Conservation (phyloP, 1,140 invertebrate species). For the Drosophila serrata region DNA sequence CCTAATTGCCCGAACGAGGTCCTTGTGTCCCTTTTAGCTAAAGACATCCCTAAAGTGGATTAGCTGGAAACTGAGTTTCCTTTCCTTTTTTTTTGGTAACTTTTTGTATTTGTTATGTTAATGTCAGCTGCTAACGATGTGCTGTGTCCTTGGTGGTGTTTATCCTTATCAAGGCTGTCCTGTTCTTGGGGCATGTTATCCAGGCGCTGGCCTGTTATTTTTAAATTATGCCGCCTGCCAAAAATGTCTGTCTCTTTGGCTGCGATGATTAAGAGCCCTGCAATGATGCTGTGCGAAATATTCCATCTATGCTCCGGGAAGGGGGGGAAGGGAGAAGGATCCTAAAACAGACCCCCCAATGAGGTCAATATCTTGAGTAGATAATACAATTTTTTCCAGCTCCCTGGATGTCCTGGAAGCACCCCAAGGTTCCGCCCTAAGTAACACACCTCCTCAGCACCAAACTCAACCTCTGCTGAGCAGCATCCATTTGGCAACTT, state of each 20-base stretch:
- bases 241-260: constrained; percentile 39
- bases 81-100: constrained; percentile 2
- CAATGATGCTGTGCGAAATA: constrained; percentile 26
- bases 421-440: constrained; percentile 1
- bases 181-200: constrained; percentile 4
- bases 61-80: constrained; percentile 21
- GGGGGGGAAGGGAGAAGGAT: not conserved
- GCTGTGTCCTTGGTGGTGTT: constrained; percentile 37
- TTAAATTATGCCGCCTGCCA: constrained; percentile 50
- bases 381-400: constrained; percentile 33
- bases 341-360: constrained; percentile 7
- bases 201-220: constrained; percentile 37
- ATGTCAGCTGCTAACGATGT: constrained; percentile 52
- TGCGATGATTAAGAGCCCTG: constrained; percentile 48
- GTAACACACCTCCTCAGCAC: not conserved
- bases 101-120: constrained; percentile 41
- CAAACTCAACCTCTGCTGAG: not conserved
- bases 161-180: constrained; percentile 35
- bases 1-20: constrained; percentile 25
- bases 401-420: constrained; percentile 7
- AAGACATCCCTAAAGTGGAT: constrained; percentile 38
- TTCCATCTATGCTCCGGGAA: constrained; percentile 1
- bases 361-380: constrained; percentile 41
- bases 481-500: constrained; percentile 36
- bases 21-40: constrained; percentile 7